Evolutionary conservation across 2,888 invertebrate genomes (phyloP).

Genomic region (Melipona bicolor): DNA sequence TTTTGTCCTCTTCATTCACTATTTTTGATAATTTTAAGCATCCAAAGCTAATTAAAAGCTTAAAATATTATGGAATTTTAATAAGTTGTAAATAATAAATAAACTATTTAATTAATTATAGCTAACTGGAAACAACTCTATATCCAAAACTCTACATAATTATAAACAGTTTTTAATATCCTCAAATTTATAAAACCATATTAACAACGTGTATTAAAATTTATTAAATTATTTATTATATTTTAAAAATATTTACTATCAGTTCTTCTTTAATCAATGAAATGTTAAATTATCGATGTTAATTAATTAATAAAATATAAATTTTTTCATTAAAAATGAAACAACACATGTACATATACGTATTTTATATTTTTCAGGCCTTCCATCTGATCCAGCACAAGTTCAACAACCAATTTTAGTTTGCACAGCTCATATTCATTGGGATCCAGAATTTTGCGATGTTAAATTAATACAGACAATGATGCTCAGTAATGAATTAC

Average conservation of each 20-base stretch:
- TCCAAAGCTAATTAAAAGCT: too few relatives aligned
- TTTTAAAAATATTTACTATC: not conserved
- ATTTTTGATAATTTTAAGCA: too few relatives aligned
- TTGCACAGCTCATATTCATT: constrained; percentile 99
- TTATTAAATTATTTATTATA: not conserved
- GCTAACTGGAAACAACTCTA: too few relatives aligned
- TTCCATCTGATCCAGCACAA: constrained; percentile 91
- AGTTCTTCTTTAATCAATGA: not conserved
- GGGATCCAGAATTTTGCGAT: constrained; percentile 99
- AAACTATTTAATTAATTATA: too few relatives aligned
- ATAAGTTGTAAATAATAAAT: too few relatives aligned
- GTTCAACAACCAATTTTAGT: constrained; percentile 95
- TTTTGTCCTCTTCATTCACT: too few relatives aligned
- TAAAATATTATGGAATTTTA: too few relatives aligned
- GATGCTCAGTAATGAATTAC: constrained; percentile 98
- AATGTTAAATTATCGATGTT: too few relatives aligned
- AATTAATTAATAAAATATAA: not conserved
- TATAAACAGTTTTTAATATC: too few relatives aligned
- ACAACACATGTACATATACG: not conserved
- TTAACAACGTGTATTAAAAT: not conserved
- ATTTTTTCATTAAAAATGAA: not conserved
- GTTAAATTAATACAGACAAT: constrained; percentile 99
- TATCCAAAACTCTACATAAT: too few relatives aligned
- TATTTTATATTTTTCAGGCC: constrained; percentile 83
- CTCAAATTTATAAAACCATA: not conserved